Conservation (phyloP, 92 coral and sea anemone genomes). For the Phenganax subtilis region DNA sequence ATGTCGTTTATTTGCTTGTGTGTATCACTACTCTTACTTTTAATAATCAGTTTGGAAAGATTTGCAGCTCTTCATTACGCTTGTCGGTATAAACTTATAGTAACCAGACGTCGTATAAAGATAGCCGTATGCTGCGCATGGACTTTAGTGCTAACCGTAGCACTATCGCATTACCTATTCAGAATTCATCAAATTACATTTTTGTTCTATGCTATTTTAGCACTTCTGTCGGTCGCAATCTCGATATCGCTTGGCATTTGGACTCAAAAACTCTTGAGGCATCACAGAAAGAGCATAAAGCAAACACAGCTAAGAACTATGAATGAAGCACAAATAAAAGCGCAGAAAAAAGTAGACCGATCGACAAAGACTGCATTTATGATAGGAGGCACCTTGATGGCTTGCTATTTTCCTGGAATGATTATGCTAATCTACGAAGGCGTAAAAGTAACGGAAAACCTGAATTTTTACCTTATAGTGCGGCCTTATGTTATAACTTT, state of each 20-base stretch:
- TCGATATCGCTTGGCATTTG: neutral
- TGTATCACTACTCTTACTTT: neutral
- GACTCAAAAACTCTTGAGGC: neutral
- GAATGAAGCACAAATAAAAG: neutral
- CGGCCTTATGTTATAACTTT: constrained; percentile 1
- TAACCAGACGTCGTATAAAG: constrained; percentile 2
- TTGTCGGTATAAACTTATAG: constrained; percentile 2
- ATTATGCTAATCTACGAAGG: constrained; percentile 1
- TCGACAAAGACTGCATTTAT: neutral
- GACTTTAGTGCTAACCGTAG: neutral
- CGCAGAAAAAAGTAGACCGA: neutral
- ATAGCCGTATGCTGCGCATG: neutral
- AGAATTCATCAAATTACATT: neutral
- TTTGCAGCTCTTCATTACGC: neutral
- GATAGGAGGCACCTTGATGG: neutral
- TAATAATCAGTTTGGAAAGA: constrained; percentile 9
- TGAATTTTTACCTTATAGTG: neutral
- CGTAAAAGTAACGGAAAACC: neutral
- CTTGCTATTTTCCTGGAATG: constrained; percentile 12
- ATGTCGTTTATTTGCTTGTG: neutral
- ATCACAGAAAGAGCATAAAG: neutral
- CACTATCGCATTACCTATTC: neutral
- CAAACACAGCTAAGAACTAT: neutral
- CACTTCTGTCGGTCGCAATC: neutral
- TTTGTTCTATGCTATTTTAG: neutral